Evolutionary conservation across 2,113 vertebrate genomes (phyloP).

Genomic region (Hippocampus zosterae): DNA sequence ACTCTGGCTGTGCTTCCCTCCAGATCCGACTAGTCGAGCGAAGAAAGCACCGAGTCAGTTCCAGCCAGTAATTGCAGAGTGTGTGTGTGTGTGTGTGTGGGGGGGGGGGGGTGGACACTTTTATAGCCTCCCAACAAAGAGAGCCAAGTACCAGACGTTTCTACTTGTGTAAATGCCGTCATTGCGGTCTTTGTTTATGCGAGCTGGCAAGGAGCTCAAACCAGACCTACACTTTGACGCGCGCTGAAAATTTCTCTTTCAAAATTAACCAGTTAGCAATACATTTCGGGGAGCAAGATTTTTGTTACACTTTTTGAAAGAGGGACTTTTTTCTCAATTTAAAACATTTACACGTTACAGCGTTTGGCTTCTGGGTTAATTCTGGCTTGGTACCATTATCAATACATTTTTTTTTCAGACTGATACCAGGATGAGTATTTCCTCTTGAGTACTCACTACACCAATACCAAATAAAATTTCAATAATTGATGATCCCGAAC

Average conservation of each 20-base stretch:
- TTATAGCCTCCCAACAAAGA: conserved; percentile 62
- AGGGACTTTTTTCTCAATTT: neutral
- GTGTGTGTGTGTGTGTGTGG: conserved; percentile 33
- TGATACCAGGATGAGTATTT: no score
- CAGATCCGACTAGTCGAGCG: conserved; percentile 64
- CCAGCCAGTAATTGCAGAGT: conserved; percentile 51
- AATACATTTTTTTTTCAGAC: no score
- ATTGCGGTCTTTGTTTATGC: conserved; percentile 32
- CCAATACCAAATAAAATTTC: no score
- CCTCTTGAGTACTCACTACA: no score
- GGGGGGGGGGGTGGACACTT: conserved; percentile 61
- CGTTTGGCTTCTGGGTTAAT: neutral
- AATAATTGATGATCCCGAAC: no score
- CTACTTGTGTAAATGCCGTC: neutral
- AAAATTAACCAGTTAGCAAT: conserved; percentile 9
- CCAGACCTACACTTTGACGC: conserved; percentile 20
- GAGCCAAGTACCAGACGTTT: conserved; percentile 31
- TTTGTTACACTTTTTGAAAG: neutral
- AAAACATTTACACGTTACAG: neutral
- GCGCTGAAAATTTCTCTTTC: conserved; percentile 15
- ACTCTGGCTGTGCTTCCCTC: conserved; percentile 65
- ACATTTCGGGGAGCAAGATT: neutral
- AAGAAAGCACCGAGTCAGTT: conserved; percentile 57
- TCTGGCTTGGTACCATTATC: neutral
- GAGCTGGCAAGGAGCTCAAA: conserved; percentile 43